Conservation (phyloP, 2,797 vertebrate species). For the Scarus forsteni region DNA sequence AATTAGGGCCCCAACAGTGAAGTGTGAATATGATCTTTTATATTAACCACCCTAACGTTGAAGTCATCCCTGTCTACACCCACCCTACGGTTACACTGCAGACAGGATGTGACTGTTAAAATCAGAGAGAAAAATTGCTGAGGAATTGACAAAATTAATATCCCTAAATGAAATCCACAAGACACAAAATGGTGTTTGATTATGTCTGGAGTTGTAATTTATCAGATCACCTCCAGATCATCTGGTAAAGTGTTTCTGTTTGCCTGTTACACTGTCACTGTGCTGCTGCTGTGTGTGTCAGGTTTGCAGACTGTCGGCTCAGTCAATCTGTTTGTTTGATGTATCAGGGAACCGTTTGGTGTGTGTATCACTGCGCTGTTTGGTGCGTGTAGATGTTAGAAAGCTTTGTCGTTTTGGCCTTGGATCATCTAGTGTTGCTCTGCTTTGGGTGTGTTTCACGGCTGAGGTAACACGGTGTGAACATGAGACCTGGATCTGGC, state of each 20-base stretch:
- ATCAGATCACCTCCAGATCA: background rate
- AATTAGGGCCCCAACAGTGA: no score
- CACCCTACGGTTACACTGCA: background rate
- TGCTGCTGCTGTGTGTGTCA: constrained; percentile 10
- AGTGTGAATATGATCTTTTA: background rate
- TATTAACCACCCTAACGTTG: background rate
- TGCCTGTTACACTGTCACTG: background rate
- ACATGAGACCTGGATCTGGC: constrained; percentile 42
- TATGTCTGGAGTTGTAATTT: background rate
- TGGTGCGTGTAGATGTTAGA: constrained; percentile 15
- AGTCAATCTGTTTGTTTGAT: constrained; percentile 2
- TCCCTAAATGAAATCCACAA: background rate
- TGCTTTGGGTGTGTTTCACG: constrained; percentile 44
- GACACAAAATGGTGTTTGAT: background rate
- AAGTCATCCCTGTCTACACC: background rate
- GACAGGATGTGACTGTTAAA: background rate
- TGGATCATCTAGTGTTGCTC: constrained; percentile 17
- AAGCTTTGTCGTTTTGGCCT: constrained; percentile 34
- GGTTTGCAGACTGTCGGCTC: constrained; percentile 15
- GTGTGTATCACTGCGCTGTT: constrained; percentile 1
- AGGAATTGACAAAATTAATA: background rate
- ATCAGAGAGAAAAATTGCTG: background rate
- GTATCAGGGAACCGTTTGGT: background rate
- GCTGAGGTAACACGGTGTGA: constrained; percentile 47
- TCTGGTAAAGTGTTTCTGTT: background rate